These are phyloP conservation scores for Limnephilus auricula DNA, from an alignment of 2,888 invertebrate species.

Conservation along the genomic window DNA sequence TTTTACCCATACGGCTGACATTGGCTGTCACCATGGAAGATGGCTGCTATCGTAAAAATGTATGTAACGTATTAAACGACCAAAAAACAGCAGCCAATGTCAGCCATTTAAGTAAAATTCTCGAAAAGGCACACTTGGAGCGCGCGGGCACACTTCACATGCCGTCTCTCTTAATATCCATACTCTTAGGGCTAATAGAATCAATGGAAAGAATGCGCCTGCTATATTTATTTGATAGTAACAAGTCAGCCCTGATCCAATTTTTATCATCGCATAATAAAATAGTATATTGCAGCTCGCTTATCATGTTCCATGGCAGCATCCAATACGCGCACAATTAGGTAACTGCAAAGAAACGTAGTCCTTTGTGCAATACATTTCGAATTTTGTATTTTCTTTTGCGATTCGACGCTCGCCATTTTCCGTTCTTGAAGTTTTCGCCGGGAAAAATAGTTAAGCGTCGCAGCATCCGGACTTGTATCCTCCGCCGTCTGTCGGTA, in stretches of 20 bases:
- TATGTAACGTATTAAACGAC: too few species aligned
- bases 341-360: neutral
- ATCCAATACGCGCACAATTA: neutral
- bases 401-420: constrained; percentile 28
- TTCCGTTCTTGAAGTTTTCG: constrained; percentile 24
- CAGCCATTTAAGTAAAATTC: too few species aligned
- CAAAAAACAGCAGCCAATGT: too few species aligned
- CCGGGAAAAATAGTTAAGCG: constrained; percentile 31
- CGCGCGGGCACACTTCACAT: too few species aligned
- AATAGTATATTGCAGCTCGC: neutral
- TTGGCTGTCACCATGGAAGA: too few species aligned
- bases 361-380: neutral
- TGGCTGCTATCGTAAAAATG: too few species aligned
- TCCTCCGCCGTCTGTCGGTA: constrained; percentile 28
- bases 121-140: too few species aligned
- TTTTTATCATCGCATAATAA: neutral
- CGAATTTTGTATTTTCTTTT: constrained; percentile 14
- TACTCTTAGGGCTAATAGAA: too few species aligned
- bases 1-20: too few species aligned
- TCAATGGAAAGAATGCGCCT: neutral
- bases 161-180: too few species aligned
- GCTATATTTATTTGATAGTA: neutral
- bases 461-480: constrained; percentile 39
- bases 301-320: neutral
- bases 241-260: neutral